Base-by-base conservation (phyloP, 2,888 invertebrate genomes). In the Campoplex capitator region DNA sequence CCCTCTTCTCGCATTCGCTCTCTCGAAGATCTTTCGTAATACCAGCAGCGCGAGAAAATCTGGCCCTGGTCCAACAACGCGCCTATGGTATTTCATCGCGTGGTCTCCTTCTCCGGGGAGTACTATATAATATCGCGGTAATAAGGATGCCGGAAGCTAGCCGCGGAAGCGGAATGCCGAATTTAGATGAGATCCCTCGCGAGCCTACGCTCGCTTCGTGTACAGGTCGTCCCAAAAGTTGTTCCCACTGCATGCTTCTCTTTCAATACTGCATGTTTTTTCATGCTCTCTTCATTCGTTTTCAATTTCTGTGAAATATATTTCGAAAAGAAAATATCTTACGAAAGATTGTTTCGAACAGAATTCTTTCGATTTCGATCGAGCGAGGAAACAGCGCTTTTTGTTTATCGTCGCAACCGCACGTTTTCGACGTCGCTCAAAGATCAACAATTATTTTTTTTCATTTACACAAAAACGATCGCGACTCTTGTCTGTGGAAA, bases 61-160 rank as follows among this genome's bases (percentile, higher is more conserved):
- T 85, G 85, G 85, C 85, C n/a, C 35, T 3, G 65, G 16, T 85
- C 84, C 84, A 85, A 81, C 80, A 54, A 75, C 79, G 58, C 70
- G 85, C 45, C 81, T 62, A 54, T 62, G 76, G 51, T 77, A 85
- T 82, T 75, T 48, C 13, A 65, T 42, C 65, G 18, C 67, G 13
- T 45, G 51, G 62, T 62, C 48, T 42, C 51, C 7, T n/a, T n/a
- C 35, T 45, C 45, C 35, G 11, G 70, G 32, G 45, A 65, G 42
- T 51, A 23, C 23, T 23, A n/a, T 62, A 71, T 68, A 67, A 74
- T 67, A 85, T 85, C 76, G 62, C 65, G 51, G 76, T 77, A 85
- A 81, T 82, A 82, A 85, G 78, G 35, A 82, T 78, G 67, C 74
- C 82, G 85, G 85, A 85, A 85, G 68, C 71, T 68, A 23, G 48